phyloP scores from a whole-genome alignment of 1,140 invertebrate species.

The Elysia chlorotica region DNA sequence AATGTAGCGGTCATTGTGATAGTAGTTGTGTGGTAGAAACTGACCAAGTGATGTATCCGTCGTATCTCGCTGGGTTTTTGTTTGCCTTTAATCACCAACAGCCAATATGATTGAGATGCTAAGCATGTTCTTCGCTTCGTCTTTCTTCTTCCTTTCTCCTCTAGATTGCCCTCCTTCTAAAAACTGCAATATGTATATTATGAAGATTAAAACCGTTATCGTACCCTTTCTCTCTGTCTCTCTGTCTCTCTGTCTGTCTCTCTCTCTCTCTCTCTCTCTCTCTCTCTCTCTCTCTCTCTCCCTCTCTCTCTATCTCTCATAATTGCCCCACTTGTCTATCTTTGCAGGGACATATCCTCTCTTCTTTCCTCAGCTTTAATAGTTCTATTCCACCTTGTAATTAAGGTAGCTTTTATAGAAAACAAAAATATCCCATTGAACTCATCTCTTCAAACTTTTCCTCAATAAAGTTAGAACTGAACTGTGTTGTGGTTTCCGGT shows the following conservation, averaged over 20 bases:
- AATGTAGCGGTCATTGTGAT: too few relatives aligned
- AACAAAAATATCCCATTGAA: not conserved
- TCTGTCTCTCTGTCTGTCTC: not conserved
- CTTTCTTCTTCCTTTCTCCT: too few relatives aligned
- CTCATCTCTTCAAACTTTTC: not conserved
- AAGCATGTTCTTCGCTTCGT: too few relatives aligned
- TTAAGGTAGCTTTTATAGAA: not conserved
- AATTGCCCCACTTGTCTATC: not conserved
- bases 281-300: not conserved
- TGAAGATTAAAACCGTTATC: too few relatives aligned
- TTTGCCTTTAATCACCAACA: too few relatives aligned
- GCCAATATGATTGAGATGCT: too few relatives aligned
- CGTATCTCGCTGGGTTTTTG: too few relatives aligned
- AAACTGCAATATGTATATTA: too few relatives aligned
- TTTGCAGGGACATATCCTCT: not conserved
- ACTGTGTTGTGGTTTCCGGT: not conserved
- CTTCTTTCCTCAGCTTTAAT: not conserved
- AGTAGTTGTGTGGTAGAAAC: too few relatives aligned
- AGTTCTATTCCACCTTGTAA: not conserved
- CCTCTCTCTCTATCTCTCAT: conserved; percentile 18
- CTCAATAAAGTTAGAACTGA: not conserved
- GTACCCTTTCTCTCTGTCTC: too few relatives aligned
- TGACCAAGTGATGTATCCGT: too few relatives aligned
- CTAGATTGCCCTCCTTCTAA: too few relatives aligned
- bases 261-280: not conserved